Evolutionary conservation across 1,140 invertebrate genomes (phyloP).

Genomic region (Reticulitermes speratus): DNA sequence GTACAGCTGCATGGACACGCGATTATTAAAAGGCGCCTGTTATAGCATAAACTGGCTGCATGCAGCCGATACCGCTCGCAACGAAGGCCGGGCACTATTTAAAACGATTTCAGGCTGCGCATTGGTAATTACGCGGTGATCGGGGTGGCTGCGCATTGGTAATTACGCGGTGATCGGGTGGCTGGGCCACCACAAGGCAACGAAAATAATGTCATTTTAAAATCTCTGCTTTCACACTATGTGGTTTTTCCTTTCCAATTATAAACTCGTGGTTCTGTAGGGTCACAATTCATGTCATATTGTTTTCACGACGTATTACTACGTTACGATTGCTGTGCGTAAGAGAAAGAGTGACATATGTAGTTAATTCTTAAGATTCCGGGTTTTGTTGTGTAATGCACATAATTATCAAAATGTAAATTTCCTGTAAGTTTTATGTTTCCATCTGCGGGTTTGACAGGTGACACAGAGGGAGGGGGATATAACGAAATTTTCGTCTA

Average conservation of each 20-base stretch:
- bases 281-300: neutral
- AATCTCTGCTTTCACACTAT: neutral
- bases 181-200: neutral
- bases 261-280: neutral
- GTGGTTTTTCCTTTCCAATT: slow-evolving; percentile 15
- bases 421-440: too few relatives aligned
- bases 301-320: neutral
- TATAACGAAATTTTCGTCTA: too few relatives aligned
- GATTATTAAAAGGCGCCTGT: too few relatives aligned
- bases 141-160: neutral
- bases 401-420: too few relatives aligned
- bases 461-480: too few relatives aligned
- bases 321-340: neutral
- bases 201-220: neutral
- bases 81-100: neutral
- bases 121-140: neutral
- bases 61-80: neutral
- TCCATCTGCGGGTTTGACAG: too few relatives aligned
- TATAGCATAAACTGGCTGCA: too few relatives aligned
- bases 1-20: too few relatives aligned
- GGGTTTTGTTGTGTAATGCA: too few relatives aligned
- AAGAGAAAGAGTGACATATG: neutral
- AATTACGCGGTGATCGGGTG: neutral
- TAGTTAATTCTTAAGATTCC: neutral
- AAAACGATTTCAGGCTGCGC: neutral